These are phyloP conservation scores for Microplitis mediator DNA, from an alignment of 1,140 invertebrate species.

Conservation along the genomic window DNA sequence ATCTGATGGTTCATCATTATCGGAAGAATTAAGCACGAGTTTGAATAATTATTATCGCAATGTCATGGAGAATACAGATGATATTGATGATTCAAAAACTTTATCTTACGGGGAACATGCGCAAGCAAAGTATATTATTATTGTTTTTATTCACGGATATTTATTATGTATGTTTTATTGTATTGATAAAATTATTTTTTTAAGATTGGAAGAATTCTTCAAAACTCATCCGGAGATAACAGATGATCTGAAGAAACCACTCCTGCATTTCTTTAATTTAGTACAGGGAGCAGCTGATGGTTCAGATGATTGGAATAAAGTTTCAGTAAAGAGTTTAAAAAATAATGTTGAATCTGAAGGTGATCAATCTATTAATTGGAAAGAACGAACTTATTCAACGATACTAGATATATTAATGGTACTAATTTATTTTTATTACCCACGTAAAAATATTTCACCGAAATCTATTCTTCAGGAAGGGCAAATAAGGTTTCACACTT, in stretches of 20 bases:
- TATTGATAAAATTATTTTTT: conserved; percentile 26
- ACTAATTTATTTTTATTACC: conserved; percentile 26
- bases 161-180: neutral
- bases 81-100: conserved; percentile 33
- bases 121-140: no score
- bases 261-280: conserved; percentile 65
- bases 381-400: conserved; percentile 65
- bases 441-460: no score
- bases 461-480: no score
- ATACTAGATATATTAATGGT: conserved; percentile 68
- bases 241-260: conserved; percentile 50
- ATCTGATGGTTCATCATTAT: neutral
- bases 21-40: neutral
- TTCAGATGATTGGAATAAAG: conserved; percentile 66
- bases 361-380: conserved; percentile 67
- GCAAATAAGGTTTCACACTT: no score
- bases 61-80: conserved; percentile 47
- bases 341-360: conserved; percentile 69
- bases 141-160: neutral
- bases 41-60: conserved; percentile 55
- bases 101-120: no score
- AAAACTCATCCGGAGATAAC: conserved; percentile 40
- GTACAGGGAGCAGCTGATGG: conserved; percentile 66
- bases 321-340: conserved; percentile 62
- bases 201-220: conserved; percentile 48